Evolutionary conservation across 2,888 invertebrate genomes (phyloP).

Genomic region (Hoplodrina blanda): DNA sequence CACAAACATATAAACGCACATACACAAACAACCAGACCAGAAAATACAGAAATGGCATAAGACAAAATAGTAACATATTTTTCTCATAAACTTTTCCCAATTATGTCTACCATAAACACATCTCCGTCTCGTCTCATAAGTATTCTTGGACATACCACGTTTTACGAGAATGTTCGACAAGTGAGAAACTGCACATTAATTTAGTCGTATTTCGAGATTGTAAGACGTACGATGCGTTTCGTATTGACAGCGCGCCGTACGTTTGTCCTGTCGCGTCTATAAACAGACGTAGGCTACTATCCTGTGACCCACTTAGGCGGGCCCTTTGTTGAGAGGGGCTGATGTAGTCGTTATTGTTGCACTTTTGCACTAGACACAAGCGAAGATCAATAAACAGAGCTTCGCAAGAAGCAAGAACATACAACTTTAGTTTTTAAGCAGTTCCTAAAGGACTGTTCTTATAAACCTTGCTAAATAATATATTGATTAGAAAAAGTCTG

Average conservation of each 20-base stretch:
- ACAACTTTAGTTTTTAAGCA: no score
- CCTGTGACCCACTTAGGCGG: slow-evolving; percentile 49
- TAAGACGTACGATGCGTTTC: slow-evolving; percentile 14
- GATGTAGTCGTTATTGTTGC: slow-evolving; percentile 3
- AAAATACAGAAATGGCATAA: no score
- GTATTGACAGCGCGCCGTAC: slow-evolving; percentile 22
- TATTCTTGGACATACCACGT: slow-evolving; percentile 3
- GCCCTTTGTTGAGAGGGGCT: slow-evolving; percentile 11
- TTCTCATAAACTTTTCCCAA: neutral
- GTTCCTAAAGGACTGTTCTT: no score
- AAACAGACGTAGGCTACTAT: slow-evolving; percentile 29
- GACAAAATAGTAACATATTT: neutral
- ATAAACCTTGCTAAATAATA: no score
- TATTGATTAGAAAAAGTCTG: no score
- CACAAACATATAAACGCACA: no score
- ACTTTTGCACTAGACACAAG: neutral
- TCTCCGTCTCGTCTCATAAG: neutral
- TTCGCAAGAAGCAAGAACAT: neutral
- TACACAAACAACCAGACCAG: no score
- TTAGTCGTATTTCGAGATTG: slow-evolving; percentile 1
- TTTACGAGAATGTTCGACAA: slow-evolving; percentile 16
- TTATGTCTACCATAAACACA: neutral
- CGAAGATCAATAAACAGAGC: neutral
- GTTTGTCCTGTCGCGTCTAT: slow-evolving; percentile 13
- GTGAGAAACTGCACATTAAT: slow-evolving; percentile 11